Evolutionary conservation across 2,888 invertebrate genomes (phyloP).

Genomic region (Sminthurinus aureus): DNA sequence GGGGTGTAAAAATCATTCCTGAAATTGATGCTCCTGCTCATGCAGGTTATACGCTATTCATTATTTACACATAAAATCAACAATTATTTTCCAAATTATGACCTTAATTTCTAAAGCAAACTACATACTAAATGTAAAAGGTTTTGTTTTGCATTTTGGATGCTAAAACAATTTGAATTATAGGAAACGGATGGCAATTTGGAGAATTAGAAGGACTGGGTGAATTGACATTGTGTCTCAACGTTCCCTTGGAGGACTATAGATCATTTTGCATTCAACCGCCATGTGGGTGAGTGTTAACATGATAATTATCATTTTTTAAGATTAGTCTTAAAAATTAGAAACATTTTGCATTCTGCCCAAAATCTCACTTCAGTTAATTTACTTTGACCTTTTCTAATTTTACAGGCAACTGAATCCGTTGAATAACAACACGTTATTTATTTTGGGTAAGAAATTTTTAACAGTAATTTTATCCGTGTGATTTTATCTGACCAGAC

Average conservation of each 20-base stretch:
- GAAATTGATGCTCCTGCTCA: constrained; percentile 61
- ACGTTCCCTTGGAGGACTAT: constrained; percentile 74
- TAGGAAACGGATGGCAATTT: constrained; percentile 61
- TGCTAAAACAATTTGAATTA: background rate
- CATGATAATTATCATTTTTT: no score
- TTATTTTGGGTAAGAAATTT: constrained; percentile 45
- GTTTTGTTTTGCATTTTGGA: background rate
- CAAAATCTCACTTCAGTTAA: no score
- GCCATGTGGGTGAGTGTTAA: constrained; percentile 70
- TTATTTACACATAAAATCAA: background rate
- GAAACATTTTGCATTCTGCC: no score
- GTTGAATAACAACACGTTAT: constrained; percentile 60
- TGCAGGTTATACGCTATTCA: constrained; percentile 48
- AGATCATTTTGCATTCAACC: constrained; percentile 78
- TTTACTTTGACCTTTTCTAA: no score
- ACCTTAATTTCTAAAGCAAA: background rate
- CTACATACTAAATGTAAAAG: no score
- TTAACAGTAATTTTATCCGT: background rate
- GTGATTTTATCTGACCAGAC: no score
- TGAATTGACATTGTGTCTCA: constrained; percentile 80
- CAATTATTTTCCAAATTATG: background rate
- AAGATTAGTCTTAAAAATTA: no score
- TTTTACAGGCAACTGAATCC: constrained; percentile 60
- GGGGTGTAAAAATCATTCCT: constrained; percentile 64
- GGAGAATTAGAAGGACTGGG: constrained; percentile 70